Evolutionary conservation across 2,888 invertebrate species (phyloP), one percentile per base, ranked within the genome.

Genomic region (Charanyca ferruginea): DNA sequence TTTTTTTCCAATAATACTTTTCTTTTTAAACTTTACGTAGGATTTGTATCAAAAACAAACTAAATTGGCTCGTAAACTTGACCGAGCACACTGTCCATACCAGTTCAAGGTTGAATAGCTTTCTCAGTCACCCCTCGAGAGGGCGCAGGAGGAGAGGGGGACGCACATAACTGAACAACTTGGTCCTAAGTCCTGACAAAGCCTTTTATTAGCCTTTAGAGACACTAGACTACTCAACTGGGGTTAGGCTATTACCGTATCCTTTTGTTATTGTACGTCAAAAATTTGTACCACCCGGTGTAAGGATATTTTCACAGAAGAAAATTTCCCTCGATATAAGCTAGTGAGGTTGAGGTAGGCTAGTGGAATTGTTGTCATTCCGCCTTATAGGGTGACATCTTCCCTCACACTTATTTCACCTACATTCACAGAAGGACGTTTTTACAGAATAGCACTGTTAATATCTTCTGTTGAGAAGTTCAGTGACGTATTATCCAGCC

Each of bases 191-290:
- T 16, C 22, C 18, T 41, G 28, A 48, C 42, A 66, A 66, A 57
- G 41, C 51, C 59, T 47, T 72, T 72, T 60, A 55, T 55, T 60
- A 60, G 55, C 48, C 32, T 59, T 28, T 35, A 54, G 25, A 64
- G 54, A 20, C 20, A 44, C 47, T 54, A 41, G 38, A 53, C 20
- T 28, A 52, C 59, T 44, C 20, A 55, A 47, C n/a, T 4, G 1
- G 28, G 51, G 25, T 64, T 18, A 64, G n/a, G 8, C 22, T 49
- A 16, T 65, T 65, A 52, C 7, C 22, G 28, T 35, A 38, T 62
- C 41, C 16, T 48, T 62, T 59, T 28, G 16, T 42, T n/a, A n/a
- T n/a, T n/a, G n/a, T n/a, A n/a, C n/a, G n/a, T n/a, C n/a, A n/a
- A n/a, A 18, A 44, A 32, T 9, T 2, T 32, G 32, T 11, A 32